phyloP scores from a whole-genome alignment of 2,888 invertebrate species.

The Epistrophella euchroma region DNA sequence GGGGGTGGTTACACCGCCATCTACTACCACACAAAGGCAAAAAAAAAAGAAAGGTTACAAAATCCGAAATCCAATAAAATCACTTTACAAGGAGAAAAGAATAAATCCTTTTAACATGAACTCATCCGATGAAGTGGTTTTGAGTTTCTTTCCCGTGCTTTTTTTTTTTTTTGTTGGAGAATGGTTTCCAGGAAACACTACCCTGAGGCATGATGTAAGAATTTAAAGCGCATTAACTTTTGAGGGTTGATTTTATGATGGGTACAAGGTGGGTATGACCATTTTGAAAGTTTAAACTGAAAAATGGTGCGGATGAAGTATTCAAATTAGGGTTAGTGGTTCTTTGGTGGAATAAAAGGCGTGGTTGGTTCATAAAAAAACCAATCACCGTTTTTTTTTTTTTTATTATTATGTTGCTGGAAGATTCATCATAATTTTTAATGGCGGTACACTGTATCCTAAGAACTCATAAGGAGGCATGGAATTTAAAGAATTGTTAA shows the following conservation, averaged over 20 bases:
- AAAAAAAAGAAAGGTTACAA: slow-evolving; percentile 37
- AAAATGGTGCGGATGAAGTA: slow-evolving; percentile 46
- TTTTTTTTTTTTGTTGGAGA: background rate
- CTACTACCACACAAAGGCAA: background rate
- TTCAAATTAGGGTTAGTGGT: slow-evolving; percentile 50
- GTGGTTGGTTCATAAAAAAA: slow-evolving; percentile 5
- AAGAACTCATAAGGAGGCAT: too few species aligned
- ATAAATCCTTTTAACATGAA: slow-evolving; percentile 75
- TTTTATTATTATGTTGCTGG: too few species aligned
- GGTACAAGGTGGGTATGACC: slow-evolving; percentile 11
- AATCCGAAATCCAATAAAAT: slow-evolving; percentile 81
- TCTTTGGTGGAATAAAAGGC: background rate
- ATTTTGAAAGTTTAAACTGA: slow-evolving; percentile 54
- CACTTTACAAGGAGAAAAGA: slow-evolving; percentile 79
- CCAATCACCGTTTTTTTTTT: background rate
- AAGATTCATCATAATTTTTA: too few species aligned
- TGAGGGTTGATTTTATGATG: slow-evolving; percentile 43
- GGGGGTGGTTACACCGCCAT: slow-evolving; percentile 43
- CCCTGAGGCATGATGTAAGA: slow-evolving; percentile 35
- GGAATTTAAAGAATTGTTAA: background rate
- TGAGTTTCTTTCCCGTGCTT: slow-evolving; percentile 16
- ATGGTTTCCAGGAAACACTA: background rate
- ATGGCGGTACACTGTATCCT: background rate
- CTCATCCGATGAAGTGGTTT: slow-evolving; percentile 69
- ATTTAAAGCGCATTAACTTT: slow-evolving; percentile 58